Percentiles rank a stretch among this genome's conserved stretches.
phyloP scores from a whole-genome alignment of 2,113 vertebrate species.

The Istiophorus platypterus region DNA sequence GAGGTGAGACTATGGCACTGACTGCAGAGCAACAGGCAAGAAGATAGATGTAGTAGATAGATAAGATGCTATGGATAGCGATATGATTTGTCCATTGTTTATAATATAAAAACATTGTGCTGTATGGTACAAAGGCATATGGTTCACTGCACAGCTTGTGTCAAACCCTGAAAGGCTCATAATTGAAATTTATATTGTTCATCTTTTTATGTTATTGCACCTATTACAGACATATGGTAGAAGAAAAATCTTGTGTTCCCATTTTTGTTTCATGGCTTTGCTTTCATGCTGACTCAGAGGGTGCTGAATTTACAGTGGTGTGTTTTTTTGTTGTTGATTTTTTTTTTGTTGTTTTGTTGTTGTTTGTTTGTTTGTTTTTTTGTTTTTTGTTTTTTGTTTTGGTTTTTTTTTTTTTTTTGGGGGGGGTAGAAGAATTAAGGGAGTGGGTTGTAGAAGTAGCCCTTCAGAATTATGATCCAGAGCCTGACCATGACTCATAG shows the following conservation, averaged over 20 bases:
- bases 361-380: no score
- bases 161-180: conserved; percentile 41
- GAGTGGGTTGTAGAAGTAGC: conserved; percentile 38
- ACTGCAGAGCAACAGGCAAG: conserved; percentile 18
- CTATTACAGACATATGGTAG: conserved; percentile 69
- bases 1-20: not conserved
- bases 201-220: conserved; percentile 62
- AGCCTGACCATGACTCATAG: conserved; percentile 58
- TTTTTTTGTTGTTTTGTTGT: no score
- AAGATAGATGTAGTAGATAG: not conserved
- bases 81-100: conserved; percentile 20
- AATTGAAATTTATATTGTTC: conserved; percentile 69
- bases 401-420: no score
- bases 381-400: no score
- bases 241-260: conserved; percentile 65
- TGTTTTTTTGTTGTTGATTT: no score
- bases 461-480: conserved; percentile 60
- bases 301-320: conserved; percentile 73
- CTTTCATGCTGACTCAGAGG: conserved; percentile 78
- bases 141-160: conserved; percentile 14
- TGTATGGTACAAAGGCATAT: not conserved
- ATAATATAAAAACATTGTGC: conserved; percentile 11
- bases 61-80: not conserved
- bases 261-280: conserved; percentile 74
- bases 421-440: conserved; percentile 43